A percentile compares a stretch with the other conserved stretches of the same genome.
Evolutionary conservation across 1,140 invertebrate genomes (phyloP).

Genomic region (Asobara japonica): DNA sequence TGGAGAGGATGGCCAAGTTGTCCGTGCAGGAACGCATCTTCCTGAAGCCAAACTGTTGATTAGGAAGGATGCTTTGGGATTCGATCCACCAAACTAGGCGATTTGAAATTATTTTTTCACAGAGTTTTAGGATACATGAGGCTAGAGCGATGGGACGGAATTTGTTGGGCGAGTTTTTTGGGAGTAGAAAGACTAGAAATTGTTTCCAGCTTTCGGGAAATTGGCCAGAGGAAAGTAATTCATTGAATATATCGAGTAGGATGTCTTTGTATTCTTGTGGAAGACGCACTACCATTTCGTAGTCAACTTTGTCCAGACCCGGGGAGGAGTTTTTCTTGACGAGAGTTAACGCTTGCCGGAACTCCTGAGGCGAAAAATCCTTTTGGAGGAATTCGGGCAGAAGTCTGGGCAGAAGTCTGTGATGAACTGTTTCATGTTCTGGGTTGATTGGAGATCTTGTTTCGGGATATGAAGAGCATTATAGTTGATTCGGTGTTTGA

Average conservation of each 20-base stretch:
- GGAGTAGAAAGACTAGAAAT: too few relatives aligned
- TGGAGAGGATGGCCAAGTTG: constrained; percentile 20
- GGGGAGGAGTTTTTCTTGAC: neutral
- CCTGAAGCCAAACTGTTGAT: constrained; percentile 35
- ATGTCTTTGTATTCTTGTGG: neutral
- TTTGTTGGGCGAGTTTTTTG: too few relatives aligned
- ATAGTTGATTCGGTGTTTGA: neutral
- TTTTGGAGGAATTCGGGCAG: neutral
- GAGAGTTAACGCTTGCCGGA: neutral
- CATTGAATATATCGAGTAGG: neutral
- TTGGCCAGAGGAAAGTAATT: neutral
- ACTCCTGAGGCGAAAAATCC: neutral
- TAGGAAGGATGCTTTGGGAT: constrained; percentile 20
- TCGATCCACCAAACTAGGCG: too few relatives aligned
- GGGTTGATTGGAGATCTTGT: neutral
- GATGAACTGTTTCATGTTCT: neutral
- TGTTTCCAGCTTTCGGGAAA: too few relatives aligned
- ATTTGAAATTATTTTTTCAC: too few relatives aligned
- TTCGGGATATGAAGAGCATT: neutral
- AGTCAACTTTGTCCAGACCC: constrained; percentile 19
- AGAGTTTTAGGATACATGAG: too few relatives aligned
- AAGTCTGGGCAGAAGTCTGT: neutral
- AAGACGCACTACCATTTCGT: neutral
- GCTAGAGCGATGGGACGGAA: too few relatives aligned
- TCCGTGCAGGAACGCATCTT: constrained; percentile 29